These are phyloP conservation scores for Anagyrus pseudococci DNA, from an alignment of 2,888 invertebrate species.

Conservation along the genomic window DNA sequence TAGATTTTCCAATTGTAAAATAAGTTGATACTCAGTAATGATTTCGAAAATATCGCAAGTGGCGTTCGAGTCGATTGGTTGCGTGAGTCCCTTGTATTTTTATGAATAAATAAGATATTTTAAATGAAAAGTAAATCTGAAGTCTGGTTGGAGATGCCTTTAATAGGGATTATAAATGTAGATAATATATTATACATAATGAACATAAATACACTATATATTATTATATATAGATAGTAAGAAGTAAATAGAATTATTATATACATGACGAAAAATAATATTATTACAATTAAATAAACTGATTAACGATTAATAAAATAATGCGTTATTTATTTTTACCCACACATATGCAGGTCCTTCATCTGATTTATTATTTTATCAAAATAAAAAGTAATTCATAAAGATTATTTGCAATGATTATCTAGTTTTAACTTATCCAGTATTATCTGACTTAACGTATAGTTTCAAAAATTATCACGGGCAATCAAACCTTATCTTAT, in stretches of 20 bases:
- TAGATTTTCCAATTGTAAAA: no score
- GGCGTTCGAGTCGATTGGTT: constrained; percentile 30
- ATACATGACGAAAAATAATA: constrained; percentile 56
- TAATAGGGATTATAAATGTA: constrained; percentile 63
- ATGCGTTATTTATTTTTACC: constrained; percentile 20
- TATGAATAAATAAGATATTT: constrained; percentile 63
- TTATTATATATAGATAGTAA: constrained; percentile 50
- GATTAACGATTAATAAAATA: constrained; percentile 58
- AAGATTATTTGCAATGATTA: no score
- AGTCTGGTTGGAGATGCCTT: constrained; percentile 63
- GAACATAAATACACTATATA: constrained; percentile 62
- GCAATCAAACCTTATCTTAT: no score
- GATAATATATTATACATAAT: constrained; percentile 62
- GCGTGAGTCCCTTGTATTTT: constrained; percentile 56
- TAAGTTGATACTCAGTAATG: not conserved
- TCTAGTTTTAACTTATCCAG: no score
- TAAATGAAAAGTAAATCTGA: constrained; percentile 61
- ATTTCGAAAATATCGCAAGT: not conserved
- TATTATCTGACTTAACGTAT: no score
- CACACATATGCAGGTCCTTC: not conserved
- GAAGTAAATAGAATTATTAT: constrained; percentile 57
- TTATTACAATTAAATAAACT: constrained; percentile 62
- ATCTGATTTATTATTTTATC: not conserved
- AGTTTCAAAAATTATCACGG: no score
- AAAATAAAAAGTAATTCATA: no score